phyloP scores from a whole-genome alignment of 2,113 vertebrate species.

The Regulus satrapa region DNA sequence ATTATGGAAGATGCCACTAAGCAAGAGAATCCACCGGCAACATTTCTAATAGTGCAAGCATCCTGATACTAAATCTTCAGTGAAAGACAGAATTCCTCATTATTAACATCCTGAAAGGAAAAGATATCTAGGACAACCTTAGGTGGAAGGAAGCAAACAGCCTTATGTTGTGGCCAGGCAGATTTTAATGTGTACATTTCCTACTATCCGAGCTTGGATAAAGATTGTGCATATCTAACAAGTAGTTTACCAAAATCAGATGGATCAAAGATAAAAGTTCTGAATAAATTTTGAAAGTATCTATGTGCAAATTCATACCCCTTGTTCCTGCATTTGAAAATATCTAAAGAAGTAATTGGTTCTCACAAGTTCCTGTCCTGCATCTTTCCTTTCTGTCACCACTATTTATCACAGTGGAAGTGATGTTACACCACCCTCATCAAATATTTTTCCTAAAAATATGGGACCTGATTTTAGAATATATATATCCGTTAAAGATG shows the following conservation, averaged over 20 bases:
- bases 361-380: not conserved
- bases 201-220: not conserved
- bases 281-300: not conserved
- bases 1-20: not conserved
- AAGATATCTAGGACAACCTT: not conserved
- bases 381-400: not conserved
- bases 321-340: not conserved
- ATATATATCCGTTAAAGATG: not conserved
- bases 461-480: not conserved
- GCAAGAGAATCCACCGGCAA: not conserved
- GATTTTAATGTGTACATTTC: not conserved
- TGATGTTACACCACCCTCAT: not conserved
- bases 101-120: not conserved
- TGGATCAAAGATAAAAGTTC: not conserved
- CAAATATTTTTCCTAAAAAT: not conserved
- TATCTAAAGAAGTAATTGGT: not conserved
- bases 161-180: fast-evolving
- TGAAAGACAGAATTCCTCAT: not conserved
- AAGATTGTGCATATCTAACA: not conserved
- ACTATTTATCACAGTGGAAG: not conserved
- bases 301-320: not conserved
- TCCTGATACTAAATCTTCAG: not conserved
- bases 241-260: not conserved
- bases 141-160: not conserved
- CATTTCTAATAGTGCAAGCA: not conserved